Percentiles rank a stretch among this genome's conserved stretches.
These are phyloP conservation scores for Discoglossus pictus DNA, from an alignment of 2,797 vertebrate species.

Conservation along the genomic window DNA sequence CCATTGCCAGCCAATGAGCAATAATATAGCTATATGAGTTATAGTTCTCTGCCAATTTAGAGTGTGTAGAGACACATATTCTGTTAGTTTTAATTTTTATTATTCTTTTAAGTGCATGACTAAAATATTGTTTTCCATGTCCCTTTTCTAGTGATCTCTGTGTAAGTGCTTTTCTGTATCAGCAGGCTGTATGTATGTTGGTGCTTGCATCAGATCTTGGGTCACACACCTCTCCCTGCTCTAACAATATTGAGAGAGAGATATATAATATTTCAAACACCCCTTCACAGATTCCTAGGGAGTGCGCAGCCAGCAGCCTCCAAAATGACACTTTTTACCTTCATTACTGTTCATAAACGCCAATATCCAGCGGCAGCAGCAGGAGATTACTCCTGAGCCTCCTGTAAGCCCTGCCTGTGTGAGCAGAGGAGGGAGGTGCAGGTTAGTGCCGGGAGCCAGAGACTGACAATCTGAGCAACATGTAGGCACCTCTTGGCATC, in stretches of 20 bases:
- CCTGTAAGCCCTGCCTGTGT: slow-evolving; percentile 87
- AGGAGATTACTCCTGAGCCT: slow-evolving; percentile 96
- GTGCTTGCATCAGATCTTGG: neutral
- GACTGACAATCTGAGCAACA: too few relatives aligned
- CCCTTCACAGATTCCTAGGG: slow-evolving; percentile 72
- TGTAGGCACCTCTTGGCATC: too few relatives aligned
- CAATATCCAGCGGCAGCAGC: slow-evolving; percentile 83
- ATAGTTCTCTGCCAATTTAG: too few relatives aligned
- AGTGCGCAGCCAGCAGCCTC: slow-evolving; percentile 78
- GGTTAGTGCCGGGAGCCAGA: slow-evolving; percentile 46
- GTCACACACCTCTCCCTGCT: neutral
- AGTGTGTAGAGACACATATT: too few relatives aligned
- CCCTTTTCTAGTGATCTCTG: too few relatives aligned
- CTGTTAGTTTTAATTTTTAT: too few relatives aligned
- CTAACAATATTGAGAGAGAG: slow-evolving; percentile 10
- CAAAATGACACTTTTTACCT: slow-evolving; percentile 98
- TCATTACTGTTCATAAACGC: slow-evolving; percentile 99
- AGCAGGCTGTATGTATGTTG: too few relatives aligned
- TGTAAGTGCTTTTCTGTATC: too few relatives aligned
- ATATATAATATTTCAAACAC: neutral
- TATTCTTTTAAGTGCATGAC: too few relatives aligned
- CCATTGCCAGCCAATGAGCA: too few relatives aligned
- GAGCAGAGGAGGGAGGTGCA: slow-evolving; percentile 60
- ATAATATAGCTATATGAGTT: too few relatives aligned
- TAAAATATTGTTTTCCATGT: too few relatives aligned